phyloP scores from a whole-genome alignment of 2,888 invertebrate species.

The Diarsia dahlii region DNA sequence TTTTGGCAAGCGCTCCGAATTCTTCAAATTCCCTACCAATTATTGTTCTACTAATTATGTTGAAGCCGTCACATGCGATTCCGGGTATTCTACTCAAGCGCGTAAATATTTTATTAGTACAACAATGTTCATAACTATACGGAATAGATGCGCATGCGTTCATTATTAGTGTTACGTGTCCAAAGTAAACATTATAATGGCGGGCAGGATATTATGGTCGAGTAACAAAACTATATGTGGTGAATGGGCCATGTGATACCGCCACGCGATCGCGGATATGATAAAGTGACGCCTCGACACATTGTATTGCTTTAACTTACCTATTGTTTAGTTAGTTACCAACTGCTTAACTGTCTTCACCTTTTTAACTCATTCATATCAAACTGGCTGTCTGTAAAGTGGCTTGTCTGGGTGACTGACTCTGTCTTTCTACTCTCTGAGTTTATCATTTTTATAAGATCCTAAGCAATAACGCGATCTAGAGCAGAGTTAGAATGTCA shows the following conservation, averaged over 20 bases:
- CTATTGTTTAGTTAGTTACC: conserved; percentile 65
- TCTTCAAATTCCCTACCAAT: conserved; percentile 6
- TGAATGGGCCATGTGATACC: conserved; percentile 77
- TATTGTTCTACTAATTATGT: conserved; percentile 23
- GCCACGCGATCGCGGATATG: conserved; percentile 74
- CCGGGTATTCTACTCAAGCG: conserved; percentile 40
- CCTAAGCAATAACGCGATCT: too few species aligned
- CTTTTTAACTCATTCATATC: conserved; percentile 3
- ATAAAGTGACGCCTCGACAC: conserved; percentile 62
- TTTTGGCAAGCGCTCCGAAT: conserved; percentile 7
- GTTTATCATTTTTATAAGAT: neutral
- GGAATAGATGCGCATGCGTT: conserved; percentile 66
- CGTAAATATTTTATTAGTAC: conserved; percentile 58
- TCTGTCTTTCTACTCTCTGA: neutral
- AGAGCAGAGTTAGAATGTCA: neutral
- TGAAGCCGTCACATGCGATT: conserved; percentile 39
- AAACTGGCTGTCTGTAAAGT: neutral
- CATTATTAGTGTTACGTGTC: conserved; percentile 82
- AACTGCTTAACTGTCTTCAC: conserved; percentile 16
- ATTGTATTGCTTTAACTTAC: conserved; percentile 65
- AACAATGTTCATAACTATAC: conserved; percentile 61
- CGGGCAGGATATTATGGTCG: conserved; percentile 87
- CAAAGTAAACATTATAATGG: conserved; percentile 87
- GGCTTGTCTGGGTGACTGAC: neutral
- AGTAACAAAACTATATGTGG: conserved; percentile 86